Base-by-base conservation (phyloP, 1,140 invertebrate genomes). In the Drosophila lowei region DNA sequence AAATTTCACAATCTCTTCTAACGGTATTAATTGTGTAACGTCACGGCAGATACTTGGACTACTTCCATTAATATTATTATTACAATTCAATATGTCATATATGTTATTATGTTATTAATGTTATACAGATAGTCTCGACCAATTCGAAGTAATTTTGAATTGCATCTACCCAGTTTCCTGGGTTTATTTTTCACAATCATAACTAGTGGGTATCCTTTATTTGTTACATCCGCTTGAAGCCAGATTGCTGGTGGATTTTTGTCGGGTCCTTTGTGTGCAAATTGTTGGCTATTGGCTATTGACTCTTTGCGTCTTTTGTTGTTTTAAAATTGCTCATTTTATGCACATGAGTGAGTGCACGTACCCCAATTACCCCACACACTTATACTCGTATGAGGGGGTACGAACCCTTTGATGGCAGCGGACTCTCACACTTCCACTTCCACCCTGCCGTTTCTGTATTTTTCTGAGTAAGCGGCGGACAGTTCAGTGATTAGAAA, bases 401-500 rank as follows among this genome's bases (percentile, higher is more conserved):
- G 23, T 21, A n/a, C 13, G n/a, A 59, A 62, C 74, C 68, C 34
- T 38, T 38, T 38, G 34, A 38, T 49, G 50, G 42, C 49, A 59
- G 54, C 21, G 42, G 28, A 60, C 34, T 18, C 38, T 47, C 46
- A 55, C 52, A 60, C 43, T 60, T 16, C 64, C 2, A 21, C 21
- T 23, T 1, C 4, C 23, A 61, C 70, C 62, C 44, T 70, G 52
- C 21, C 49, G 42, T 59, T 65, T 47, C 60, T 63, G 54, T 58
- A 50, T 47, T 47, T 65, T 62, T 59, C 3, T 1, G 11, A 13
- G 11, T 38, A 38, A 38, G 28, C 48, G 64, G 52, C 59, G 72
- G 79, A 79, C 75, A 83, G 75, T 25, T 49, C 49, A 59, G 52
- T 61, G 79, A 84, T 84, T 84, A 76, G 62, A 85, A 85, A 84